Evolutionary conservation across 2,888 invertebrate species (phyloP).

Genomic region (Thymelicus sylvestris): DNA sequence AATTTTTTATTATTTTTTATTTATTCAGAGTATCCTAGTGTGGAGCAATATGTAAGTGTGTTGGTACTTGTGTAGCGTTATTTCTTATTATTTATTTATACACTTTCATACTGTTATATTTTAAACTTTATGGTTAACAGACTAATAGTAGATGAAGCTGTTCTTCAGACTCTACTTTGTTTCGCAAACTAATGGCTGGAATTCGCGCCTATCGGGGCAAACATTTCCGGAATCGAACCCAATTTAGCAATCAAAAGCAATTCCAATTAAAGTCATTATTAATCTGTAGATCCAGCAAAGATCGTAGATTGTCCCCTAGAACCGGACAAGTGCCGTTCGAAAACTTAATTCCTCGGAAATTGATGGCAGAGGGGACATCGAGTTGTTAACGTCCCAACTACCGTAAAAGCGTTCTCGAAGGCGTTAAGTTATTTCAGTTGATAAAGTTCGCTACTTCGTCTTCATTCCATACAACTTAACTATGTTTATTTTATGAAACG

Average conservation of each 20-base stretch:
- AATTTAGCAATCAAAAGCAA: no score
- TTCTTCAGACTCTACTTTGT: no score
- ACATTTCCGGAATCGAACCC: no score
- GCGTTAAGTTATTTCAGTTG: not conserved
- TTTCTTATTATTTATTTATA: not conserved
- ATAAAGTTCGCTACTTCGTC: not conserved
- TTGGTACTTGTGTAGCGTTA: not conserved
- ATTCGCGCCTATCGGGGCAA: no score
- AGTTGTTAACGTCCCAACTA: not conserved
- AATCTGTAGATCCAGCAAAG: not conserved
- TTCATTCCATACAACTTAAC: no score
- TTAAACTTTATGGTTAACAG: no score
- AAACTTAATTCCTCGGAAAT: slow-evolving; percentile 13
- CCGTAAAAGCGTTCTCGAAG: not conserved
- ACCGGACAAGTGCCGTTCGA: not conserved
- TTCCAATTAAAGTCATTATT: slow-evolving; percentile 1
- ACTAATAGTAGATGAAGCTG: not conserved
- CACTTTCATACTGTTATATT: not conserved
- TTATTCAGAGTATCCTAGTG: no score
- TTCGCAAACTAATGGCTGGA: no score
- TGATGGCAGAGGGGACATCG: not conserved
- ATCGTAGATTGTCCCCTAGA: not conserved
- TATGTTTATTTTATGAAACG: no score
- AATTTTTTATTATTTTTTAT: not conserved
- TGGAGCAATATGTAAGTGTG: no score